Percentiles rank a stretch among this genome's conserved stretches.
phyloP scores from a whole-genome alignment of 2,113 vertebrate genomes.

The Gorsachius goisagi region DNA sequence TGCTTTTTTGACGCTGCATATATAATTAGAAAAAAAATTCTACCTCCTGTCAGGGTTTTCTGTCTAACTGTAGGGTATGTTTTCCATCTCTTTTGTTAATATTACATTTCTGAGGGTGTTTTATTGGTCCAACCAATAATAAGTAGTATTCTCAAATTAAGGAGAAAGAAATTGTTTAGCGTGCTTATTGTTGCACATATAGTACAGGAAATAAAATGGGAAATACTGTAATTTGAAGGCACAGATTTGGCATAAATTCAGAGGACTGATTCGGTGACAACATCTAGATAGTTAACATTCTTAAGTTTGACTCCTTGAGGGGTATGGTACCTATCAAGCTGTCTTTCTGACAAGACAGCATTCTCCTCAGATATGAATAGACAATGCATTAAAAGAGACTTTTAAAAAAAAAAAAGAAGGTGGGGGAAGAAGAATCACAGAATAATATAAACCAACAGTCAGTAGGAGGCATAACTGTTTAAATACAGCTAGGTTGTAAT shows the following conservation, averaged over 20 bases:
- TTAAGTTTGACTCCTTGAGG: not conserved
- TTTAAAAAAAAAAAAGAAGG: not conserved
- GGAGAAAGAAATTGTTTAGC: not conserved
- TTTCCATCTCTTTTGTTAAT: conserved; percentile 40
- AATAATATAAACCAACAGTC: not conserved
- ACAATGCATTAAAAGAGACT: not conserved
- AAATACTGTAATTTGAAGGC: not conserved
- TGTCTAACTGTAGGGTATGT: conserved; percentile 18
- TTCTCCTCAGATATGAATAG: not conserved
- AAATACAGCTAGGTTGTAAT: conserved; percentile 40
- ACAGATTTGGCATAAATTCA: not conserved
- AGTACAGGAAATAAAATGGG: not conserved
- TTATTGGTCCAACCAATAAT: not conserved
- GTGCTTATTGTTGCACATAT: not conserved
- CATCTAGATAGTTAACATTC: not conserved
- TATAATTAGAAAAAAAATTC: conserved; percentile 61
- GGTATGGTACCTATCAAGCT: not conserved
- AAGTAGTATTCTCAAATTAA: conserved; percentile 2
- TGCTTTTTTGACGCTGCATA: conserved; percentile 57
- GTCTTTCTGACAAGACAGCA: not conserved
- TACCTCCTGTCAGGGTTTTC: conserved; percentile 60
- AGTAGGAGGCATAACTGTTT: conserved; percentile 7
- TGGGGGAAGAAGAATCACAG: not conserved
- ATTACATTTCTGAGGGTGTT: conserved; percentile 11
- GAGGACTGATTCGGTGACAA: not conserved